Evolutionary conservation across 2,888 invertebrate genomes (phyloP).

Genomic region (Eristalis intricaria): DNA sequence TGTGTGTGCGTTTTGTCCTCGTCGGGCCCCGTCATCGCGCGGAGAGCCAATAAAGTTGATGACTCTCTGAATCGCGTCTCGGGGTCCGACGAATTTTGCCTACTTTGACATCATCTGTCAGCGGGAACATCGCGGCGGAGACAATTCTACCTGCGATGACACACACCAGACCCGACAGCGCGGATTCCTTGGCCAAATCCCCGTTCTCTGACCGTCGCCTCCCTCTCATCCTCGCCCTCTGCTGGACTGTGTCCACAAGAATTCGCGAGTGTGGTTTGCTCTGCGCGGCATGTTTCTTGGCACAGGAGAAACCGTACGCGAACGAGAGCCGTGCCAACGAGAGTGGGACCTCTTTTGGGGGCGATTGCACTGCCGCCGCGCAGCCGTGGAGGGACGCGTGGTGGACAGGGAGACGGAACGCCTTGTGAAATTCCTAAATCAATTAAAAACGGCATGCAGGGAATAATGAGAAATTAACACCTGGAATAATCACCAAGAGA

Average conservation of each 20-base stretch:
- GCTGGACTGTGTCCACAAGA: background rate
- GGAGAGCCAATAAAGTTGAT: conserved; percentile 50
- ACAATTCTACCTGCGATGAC: conserved; percentile 57
- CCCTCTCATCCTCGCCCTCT: too few relatives aligned
- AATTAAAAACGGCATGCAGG: conserved; percentile 74
- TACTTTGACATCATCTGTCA: conserved; percentile 72
- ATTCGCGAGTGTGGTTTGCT: background rate
- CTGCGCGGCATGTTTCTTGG: background rate
- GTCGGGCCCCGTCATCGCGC: background rate
- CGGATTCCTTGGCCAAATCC: conserved; percentile 25
- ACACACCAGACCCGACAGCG: conserved; percentile 49
- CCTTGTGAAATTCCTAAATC: conserved; percentile 74
- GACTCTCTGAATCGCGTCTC: conserved; percentile 46
- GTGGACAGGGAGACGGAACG: conserved; percentile 53
- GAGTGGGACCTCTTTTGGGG: background rate
- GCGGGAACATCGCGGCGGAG: conserved; percentile 57
- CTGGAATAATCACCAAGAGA: conserved; percentile 71
- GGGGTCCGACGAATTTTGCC: conserved; percentile 57
- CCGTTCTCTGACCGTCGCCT: background rate
- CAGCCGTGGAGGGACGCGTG: background rate
- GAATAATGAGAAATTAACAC: conserved; percentile 75
- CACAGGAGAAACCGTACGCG: background rate
- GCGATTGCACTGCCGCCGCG: background rate
- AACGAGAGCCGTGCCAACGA: background rate
- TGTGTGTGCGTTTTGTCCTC: background rate